A percentile compares a stretch with the other conserved stretches of the same genome.
Conservation (phyloP, 2,888 invertebrate genomes). For the Pandemis heparana region DNA sequence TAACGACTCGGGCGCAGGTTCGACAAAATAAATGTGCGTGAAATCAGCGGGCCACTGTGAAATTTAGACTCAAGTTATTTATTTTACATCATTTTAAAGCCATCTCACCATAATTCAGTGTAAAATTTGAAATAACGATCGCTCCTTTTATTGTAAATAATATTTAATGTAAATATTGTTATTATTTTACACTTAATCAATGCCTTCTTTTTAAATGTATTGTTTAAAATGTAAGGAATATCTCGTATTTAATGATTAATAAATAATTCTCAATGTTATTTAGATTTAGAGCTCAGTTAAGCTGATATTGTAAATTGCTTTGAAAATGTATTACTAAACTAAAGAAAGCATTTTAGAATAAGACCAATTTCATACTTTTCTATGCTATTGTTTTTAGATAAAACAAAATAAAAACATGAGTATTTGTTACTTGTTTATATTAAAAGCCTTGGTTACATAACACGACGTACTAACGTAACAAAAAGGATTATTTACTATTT, state of each 20-base stretch:
- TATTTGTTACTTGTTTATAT: constrained; percentile 24
- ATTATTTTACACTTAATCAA: constrained; percentile 11
- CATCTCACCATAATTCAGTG: neutral
- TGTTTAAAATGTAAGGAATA: neutral
- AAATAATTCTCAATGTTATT: neutral
- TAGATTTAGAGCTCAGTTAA: neutral
- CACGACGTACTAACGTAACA: neutral
- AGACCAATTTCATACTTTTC: constrained; percentile 15
- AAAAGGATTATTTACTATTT: neutral
- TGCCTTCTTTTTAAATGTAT: neutral
- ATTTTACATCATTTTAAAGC: constrained; percentile 13
- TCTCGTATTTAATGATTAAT: neutral
- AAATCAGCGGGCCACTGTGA: constrained; percentile 30
- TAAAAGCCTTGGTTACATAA: neutral
- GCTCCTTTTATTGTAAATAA: constrained; percentile 28
- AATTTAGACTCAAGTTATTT: constrained; percentile 35
- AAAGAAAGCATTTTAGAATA: neutral
- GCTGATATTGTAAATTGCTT: neutral
- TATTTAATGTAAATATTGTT: constrained; percentile 32
- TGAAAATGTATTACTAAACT: neutral
- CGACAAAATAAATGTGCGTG: constrained; percentile 24
- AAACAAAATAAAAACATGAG: constrained; percentile 31
- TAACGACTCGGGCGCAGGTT: constrained; percentile 24
- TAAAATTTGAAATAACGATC: neutral
- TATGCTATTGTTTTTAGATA: constrained; percentile 11